Evolutionary conservation across 2,113 vertebrate species (phyloP).

Genomic region (Regulus satrapa): DNA sequence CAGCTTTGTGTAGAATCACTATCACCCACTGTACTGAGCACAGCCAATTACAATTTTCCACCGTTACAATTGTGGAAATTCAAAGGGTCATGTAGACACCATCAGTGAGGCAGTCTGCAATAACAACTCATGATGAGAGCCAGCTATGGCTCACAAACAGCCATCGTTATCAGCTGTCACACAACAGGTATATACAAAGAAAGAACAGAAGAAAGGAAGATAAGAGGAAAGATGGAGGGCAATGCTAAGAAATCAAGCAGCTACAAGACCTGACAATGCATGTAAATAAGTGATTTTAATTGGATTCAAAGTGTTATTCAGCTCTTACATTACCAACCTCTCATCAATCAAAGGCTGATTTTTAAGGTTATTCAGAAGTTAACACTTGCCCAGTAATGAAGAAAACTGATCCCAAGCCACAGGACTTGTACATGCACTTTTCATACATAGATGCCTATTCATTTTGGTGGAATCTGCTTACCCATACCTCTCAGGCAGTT

Average conservation of each 20-base stretch:
- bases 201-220: background rate
- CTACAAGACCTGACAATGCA: background rate
- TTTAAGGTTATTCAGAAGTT: background rate
- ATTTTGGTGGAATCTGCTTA: background rate
- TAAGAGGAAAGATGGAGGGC: background rate
- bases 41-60: background rate
- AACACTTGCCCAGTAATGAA: background rate
- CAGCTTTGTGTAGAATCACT: background rate
- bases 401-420: background rate
- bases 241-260: background rate
- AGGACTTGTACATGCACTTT: background rate
- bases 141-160: background rate
- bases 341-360: background rate
- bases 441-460: background rate
- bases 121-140: background rate
- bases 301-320: background rate
- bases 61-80: background rate
- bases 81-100: background rate
- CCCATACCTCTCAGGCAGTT: background rate
- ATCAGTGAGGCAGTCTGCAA: background rate
- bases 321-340: background rate
- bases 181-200: background rate
- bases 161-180: background rate
- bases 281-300: background rate
- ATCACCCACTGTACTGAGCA: background rate